Percentiles rank a stretch among this genome's conserved stretches.
phyloP scores from a whole-genome alignment of 2,113 vertebrate genomes.

The Sinocyclocheilus maitianheensis region DNA sequence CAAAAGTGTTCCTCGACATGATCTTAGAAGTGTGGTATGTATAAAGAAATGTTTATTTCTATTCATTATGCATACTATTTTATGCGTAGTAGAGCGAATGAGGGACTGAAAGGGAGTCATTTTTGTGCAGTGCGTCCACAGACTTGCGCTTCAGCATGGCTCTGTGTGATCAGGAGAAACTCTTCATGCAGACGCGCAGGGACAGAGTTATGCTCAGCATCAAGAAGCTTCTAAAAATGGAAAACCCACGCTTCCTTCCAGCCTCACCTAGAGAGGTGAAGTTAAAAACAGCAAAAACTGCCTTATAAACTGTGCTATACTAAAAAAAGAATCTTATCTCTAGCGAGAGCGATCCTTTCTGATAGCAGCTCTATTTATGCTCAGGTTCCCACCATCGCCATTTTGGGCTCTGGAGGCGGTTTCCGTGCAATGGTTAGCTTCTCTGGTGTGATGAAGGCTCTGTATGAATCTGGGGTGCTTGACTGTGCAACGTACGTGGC shows the following conservation, averaged over 20 bases:
- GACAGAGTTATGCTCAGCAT: constrained; percentile 87
- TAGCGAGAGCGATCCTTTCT: background rate
- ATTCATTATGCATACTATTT: background rate
- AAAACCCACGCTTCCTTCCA: constrained; percentile 79
- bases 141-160: constrained; percentile 96
- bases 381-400: constrained; percentile 92
- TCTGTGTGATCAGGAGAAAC: constrained; percentile 91
- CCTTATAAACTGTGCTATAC: background rate
- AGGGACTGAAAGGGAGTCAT: background rate
- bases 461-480: constrained; percentile 91
- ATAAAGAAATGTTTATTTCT: background rate
- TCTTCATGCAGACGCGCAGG: constrained; percentile 83
- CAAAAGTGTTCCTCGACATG: constrained; percentile 88
- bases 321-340: background rate
- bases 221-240: constrained; percentile 85
- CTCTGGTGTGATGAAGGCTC: constrained; percentile 95
- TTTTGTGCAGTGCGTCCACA: constrained; percentile 80
- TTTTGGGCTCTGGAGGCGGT: constrained; percentile 93
- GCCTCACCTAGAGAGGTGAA: constrained; percentile 81
- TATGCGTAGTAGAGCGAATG: background rate
- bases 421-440: constrained; percentile 97
- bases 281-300: background rate
- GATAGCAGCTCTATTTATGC: background rate
- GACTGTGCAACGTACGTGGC: constrained; percentile 95
- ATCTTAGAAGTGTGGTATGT: constrained; percentile 89